A percentile compares a stretch with the other conserved stretches of the same genome.
Evolutionary conservation across 2,888 invertebrate genomes (phyloP).

Genomic region (Archaeoteleia sp.): DNA sequence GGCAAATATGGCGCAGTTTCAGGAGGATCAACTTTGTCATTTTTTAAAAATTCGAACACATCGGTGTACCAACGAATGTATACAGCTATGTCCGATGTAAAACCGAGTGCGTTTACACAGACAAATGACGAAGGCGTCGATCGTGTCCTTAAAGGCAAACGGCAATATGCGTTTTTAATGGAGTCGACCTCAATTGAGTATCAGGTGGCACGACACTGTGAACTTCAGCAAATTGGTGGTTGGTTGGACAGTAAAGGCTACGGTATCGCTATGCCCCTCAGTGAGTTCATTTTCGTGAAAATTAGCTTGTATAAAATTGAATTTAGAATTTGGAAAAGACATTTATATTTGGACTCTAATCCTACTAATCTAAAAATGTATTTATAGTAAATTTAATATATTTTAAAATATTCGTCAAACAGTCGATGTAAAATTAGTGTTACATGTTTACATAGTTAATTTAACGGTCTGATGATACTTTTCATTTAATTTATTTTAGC

Average conservation of each 20-base stretch:
- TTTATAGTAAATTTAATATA: too few relatives aligned
- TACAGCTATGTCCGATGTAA: constrained; percentile 93
- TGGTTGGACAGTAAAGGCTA: constrained; percentile 96
- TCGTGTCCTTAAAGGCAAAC: constrained; percentile 88
- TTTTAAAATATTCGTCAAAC: too few relatives aligned
- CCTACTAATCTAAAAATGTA: too few relatives aligned
- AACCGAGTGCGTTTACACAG: constrained; percentile 90
- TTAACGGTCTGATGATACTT: too few relatives aligned
- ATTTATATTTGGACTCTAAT: too few relatives aligned
- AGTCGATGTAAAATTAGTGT: too few relatives aligned
- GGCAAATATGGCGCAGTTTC: constrained; percentile 96
- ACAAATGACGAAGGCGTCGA: constrained; percentile 94
- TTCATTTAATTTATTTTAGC: too few relatives aligned
- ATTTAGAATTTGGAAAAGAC: too few relatives aligned
- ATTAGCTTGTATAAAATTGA: too few relatives aligned
- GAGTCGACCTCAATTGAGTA: constrained; percentile 98
- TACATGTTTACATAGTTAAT: too few relatives aligned
- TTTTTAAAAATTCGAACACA: constrained; percentile 97
- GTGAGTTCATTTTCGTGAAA: too few relatives aligned
- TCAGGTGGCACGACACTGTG: constrained; percentile 91
- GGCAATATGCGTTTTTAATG: constrained; percentile 96
- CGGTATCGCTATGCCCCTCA: constrained; percentile 94
- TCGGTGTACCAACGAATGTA: constrained; percentile 97
- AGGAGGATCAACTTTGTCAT: constrained; percentile 94
- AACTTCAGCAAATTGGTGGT: constrained; percentile 92